Evolutionary conservation across 2,888 invertebrate genomes (phyloP).

Genomic region (Drosophila lutescens): DNA sequence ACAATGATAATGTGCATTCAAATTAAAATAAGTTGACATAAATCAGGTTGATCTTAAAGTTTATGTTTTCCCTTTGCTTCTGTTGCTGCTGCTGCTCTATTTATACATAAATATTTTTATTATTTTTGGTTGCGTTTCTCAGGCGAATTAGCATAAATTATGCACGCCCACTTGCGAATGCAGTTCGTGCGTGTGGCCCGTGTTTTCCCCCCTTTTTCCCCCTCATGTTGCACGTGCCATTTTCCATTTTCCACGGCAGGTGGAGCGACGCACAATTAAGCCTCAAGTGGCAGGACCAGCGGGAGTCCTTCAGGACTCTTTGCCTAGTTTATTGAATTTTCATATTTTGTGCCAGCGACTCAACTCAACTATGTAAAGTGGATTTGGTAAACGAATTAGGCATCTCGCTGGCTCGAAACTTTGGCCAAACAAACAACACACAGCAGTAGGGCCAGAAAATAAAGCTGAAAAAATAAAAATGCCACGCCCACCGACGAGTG

Average conservation of each 20-base stretch:
- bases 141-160: constrained; percentile 78
- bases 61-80: not conserved
- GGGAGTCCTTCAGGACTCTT: constrained; percentile 28
- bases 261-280: constrained; percentile 71
- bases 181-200: constrained; percentile 67
- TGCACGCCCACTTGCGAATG: constrained; percentile 79
- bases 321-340: constrained; percentile 73
- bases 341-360: constrained; percentile 66
- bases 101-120: constrained; percentile 34
- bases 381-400: constrained; percentile 74
- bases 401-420: constrained; percentile 54
- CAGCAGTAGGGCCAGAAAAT: constrained; percentile 9
- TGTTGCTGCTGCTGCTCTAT: constrained; percentile 8
- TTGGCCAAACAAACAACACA: constrained; percentile 46
- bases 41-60: constrained; percentile 38
- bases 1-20: constrained; percentile 3
- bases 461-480: constrained; percentile 13
- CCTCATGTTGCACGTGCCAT: constrained; percentile 50
- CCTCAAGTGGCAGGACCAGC: constrained; percentile 57
- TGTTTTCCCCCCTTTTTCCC: constrained; percentile 16
- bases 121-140: constrained; percentile 56
- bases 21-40: constrained; percentile 1
- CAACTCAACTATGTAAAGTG: constrained; percentile 68
- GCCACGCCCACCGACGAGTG: constrained; percentile 25
- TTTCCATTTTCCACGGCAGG: constrained; percentile 48